phyloP scores from a whole-genome alignment of 2,113 vertebrate genomes.

The Salvelinus sp. region DNA sequence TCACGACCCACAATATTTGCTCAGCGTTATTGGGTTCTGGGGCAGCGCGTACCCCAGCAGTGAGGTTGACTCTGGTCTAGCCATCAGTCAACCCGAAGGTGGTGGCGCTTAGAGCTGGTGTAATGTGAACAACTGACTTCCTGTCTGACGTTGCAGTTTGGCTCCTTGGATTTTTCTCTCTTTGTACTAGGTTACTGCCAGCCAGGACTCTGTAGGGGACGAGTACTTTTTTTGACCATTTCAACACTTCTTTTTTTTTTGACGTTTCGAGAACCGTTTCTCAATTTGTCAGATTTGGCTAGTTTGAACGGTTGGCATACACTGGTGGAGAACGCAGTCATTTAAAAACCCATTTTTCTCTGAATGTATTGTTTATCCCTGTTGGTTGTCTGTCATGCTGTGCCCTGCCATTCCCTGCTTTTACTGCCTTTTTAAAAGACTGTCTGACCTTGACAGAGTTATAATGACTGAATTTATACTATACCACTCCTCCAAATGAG shows the following conservation, averaged over 20 bases:
- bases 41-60: constrained; percentile 41
- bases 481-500: too few species aligned
- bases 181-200: background rate
- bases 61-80: constrained; percentile 39
- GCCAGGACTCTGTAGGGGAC: background rate
- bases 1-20: constrained; percentile 73
- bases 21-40: constrained; percentile 52
- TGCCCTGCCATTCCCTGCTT: too few species aligned
- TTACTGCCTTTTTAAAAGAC: too few species aligned
- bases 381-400: background rate
- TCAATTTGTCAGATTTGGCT: background rate
- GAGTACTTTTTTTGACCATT: constrained; percentile 10
- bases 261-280: too few species aligned
- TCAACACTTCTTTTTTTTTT: background rate
- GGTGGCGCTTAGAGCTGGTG: constrained; percentile 4
- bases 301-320: background rate
- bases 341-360: too few species aligned
- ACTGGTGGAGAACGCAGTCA: too few species aligned
- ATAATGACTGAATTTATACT: too few species aligned
- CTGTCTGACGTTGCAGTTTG: constrained; percentile 8
- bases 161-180: background rate
- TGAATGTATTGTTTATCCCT: background rate
- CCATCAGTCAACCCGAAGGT: constrained; percentile 38
- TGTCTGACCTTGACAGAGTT: too few species aligned
- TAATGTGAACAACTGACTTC: constrained; percentile 28